A percentile compares a stretch with the other conserved stretches of the same genome.
Conservation (phyloP, 2,888 invertebrate species). For the Onthophagus sagittarius region DNA sequence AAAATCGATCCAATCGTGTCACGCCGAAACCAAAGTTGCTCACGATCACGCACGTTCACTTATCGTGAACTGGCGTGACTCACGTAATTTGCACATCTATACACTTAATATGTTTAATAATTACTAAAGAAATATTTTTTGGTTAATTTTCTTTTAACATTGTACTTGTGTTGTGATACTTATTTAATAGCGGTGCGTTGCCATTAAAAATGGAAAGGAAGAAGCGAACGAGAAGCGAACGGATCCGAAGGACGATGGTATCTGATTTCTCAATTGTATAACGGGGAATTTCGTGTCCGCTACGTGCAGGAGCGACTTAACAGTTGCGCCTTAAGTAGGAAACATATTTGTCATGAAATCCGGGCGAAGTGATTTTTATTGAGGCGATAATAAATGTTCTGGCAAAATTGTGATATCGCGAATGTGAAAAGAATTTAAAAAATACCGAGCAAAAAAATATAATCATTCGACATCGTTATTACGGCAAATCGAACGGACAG, state of each 20-base stretch:
- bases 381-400: neutral
- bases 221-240: neutral
- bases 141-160: neutral
- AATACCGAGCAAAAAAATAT: neutral
- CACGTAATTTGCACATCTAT: too few relatives aligned
- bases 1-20: too few relatives aligned
- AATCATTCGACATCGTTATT: neutral
- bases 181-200: neutral
- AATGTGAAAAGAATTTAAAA: neutral
- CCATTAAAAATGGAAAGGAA: neutral
- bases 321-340: neutral
- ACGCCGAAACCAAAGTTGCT: too few relatives aligned
- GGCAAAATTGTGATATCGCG: neutral
- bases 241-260: neutral
- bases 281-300: neutral
- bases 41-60: too few relatives aligned
- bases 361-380: neutral
- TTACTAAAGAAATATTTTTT: too few relatives aligned
- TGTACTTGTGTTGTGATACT: neutral
- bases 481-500: neutral
- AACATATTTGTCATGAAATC: neutral
- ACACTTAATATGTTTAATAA: too few relatives aligned
- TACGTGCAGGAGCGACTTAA: neutral
- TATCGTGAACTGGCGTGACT: too few relatives aligned
- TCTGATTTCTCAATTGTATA: neutral